Evolutionary conservation across 2,113 vertebrate species (phyloP), one percentile per base, ranked within the genome.

Genomic region (Collichthys lucidus): DNA sequence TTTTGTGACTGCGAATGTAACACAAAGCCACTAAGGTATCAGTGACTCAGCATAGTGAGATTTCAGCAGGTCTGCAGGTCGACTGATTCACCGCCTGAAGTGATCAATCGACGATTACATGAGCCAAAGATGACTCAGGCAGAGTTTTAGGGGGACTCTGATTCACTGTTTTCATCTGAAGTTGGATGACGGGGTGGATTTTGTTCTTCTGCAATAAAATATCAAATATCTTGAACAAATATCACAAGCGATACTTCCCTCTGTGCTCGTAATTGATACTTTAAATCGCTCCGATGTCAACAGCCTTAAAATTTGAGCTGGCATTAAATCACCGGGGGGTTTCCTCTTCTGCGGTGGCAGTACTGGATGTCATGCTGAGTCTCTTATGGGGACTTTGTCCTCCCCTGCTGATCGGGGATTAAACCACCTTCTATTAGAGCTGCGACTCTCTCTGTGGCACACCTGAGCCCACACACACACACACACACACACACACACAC

Each of bases 401-500:
- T n/a, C n/a, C n/a, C n/a, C 75, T 53, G 67, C 84, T 87, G 80
- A 69, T 81, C 46, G 22, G 79, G 83, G 74, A 87, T 84, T 88
- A 84, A 79, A 87, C 60, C 42, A 19, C 20, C 75, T 80, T 76
- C 72, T 78, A 77, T 83, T 86, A 72, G 57, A 65, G 74, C 76
- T 14, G 63, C 66, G 49, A 49, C 42, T 62, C 61, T 62, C 53
- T 2, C 46, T 16, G 11, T 31, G 35, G 20, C 59, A 68, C 86
- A 87, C 87, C 87, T 89, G 86, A 83, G 88, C 77, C 72, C 80
- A 22, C 29, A 65, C 24, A 9, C 64, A 40, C 47, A 57, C 6
- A 55, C 59, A 83, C 80, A 22, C 29, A 65, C 24, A 9, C 60
- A 63, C 20, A 63, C 44, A 83, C n/a, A n/a, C n/a, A n/a, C n/a